A percentile compares a stretch with the other conserved stretches of the same genome.
Evolutionary conservation across 2,797 vertebrate genomes (phyloP).

Genomic region (Tolypeutes matacus): DNA sequence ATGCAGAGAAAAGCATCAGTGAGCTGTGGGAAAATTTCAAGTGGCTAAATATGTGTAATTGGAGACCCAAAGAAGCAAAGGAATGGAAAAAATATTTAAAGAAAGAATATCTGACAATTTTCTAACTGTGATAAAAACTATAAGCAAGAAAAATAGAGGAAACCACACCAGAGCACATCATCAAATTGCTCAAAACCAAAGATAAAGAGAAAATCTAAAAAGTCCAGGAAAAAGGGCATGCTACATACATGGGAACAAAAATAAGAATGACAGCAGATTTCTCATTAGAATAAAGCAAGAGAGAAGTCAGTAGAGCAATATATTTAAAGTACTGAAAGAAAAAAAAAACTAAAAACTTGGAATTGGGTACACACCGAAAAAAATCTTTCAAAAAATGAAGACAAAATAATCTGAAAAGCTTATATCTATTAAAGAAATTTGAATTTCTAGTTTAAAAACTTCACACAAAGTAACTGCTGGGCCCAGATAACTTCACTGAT

Average conservation of each 20-base stretch:
- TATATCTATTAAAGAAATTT: neutral
- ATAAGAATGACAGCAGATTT: neutral
- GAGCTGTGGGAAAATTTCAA: neutral
- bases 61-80: neutral
- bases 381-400: neutral
- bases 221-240: neutral
- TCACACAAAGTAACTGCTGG: neutral
- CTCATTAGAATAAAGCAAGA: too few relatives aligned
- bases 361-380: too few relatives aligned
- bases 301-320: neutral
- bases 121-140: slow-evolving; percentile 11
- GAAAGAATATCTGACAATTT: neutral
- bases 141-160: slow-evolving; percentile 17
- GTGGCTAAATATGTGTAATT: neutral
- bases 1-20: neutral
- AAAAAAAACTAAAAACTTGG: neutral
- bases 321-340: neutral
- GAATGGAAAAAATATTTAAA: neutral
- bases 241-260: neutral
- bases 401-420: neutral
- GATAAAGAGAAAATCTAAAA: neutral
- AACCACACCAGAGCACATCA: neutral
- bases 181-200: neutral
- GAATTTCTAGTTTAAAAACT: neutral
- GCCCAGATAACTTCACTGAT: neutral